Evolutionary conservation across 1,140 invertebrate genomes (phyloP), one percentile per base, ranked within the genome.

Genomic region (Coenobita brevimanus): DNA sequence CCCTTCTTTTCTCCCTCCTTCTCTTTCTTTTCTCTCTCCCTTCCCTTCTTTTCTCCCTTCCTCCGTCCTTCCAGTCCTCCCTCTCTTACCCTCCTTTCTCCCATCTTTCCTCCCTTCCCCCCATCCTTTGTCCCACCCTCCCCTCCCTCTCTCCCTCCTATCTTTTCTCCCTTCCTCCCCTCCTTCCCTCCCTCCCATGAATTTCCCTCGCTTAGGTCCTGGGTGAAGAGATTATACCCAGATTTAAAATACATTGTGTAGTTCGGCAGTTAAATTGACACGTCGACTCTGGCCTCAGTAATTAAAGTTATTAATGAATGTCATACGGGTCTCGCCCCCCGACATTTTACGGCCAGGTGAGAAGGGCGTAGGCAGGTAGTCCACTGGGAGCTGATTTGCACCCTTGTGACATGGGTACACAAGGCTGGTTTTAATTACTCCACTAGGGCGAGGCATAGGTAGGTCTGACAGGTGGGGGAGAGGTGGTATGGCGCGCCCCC

Each of bases 301-400:
- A 87, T 87, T 87, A 87, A 87, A 81, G 85, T 87, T 87, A 87
- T 87, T 87, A 87, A 87, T 87, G 85, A 81, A 81, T 87, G 85
- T 87, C 76, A 81, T 87, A 87, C 85, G 33, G 76, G 76, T 76
- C 75, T 79, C 75, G 79, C 73, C 75, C 85, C 80, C 76, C 64
- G 69, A 54, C 64, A 87, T 87, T 80, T 87, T 80, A 80, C 67
- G 30, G 67, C 2, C n/a, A 30, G 13, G 64, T 10, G 54, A 62
- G 30, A 64, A n/a, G 67, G 85, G 64, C 85, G 67, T 15, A 38
- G 1, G 46, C 41, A n/a, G 17, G 10, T 1, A 4, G 24, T 15
- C 43, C 24, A 17, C 24, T 17, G 30, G 15, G 4, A 10, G 3
- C 8, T 38, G 1, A 82, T 54, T 60, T 43, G 36, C 46, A 67